Base-by-base conservation (phyloP, 2,888 invertebrate genomes). In the Zygaena filipendulae region DNA sequence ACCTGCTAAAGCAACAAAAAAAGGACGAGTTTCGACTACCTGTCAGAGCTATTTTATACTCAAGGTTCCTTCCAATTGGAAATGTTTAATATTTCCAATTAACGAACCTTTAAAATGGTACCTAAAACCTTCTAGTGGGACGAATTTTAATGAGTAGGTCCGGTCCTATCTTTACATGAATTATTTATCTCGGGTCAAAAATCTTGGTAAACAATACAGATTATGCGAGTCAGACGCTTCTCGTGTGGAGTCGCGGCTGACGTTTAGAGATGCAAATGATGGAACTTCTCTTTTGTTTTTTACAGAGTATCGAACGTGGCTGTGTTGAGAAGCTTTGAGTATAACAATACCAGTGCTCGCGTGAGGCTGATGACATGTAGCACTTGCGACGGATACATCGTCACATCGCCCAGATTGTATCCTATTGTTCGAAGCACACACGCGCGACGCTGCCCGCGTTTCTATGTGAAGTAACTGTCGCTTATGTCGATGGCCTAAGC, bases 11-110 rank as follows among this genome's bases (percentile, higher is more conserved):
- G 47, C 35, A 52, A 62, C 60, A 71, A 74, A 72, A 72, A 67
- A 64, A 44, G 42, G n/a, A n/a, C n/a, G 46, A 43, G 52, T 59
- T 35, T 38, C 61, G 57, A 52, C 63, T 77, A 77, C 77, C 74
- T 75, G 74, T 54, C 46, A 39, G 51, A 45, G 49, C 56, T 56
- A 53, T 60, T 59, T 62, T 56, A 52, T 58, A 63, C 68, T 59
- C 55, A 64, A 63, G 67, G 70, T 64, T 58, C 66, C 52, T 48
- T 50, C 49, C 49, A 56, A 50, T 52, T 68, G 59, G 52, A 58
- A 69, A 67, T 53, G 54, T 53, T 64, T 68, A 70, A 67, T 63
- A 64, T 58, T 62, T 64, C 69, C 69, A 72, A 74, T 70, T 71
- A 72, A 68, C 60, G 42, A 46, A 59, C 48, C 51, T 47, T 51